Base-by-base conservation (phyloP, 1,140 invertebrate genomes). In the Lithobius niger region DNA sequence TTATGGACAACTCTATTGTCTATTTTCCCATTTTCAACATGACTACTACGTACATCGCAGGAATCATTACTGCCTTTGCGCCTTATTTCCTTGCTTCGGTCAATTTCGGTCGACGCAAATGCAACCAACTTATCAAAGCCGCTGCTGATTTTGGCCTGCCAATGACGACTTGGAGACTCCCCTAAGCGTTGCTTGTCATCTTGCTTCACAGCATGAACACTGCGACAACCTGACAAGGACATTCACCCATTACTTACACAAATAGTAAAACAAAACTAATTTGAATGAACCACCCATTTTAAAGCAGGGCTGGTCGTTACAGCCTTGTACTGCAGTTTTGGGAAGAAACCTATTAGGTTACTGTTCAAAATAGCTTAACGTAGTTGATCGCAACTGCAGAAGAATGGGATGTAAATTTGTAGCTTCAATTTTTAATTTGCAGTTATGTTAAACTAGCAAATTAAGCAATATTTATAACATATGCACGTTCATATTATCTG, bases 81-180 rank as follows among this genome's bases (percentile, higher is more conserved):
- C 66, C 86, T 84, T 15, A 54, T 45, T 52, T 63, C 59, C 44
- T 54, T 57, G 40, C 58, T 61, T 27, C 59, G 54, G 64, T 88
- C 85, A 61, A 89, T 73, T 62, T 88, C 86, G 1, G 84, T 87
- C 2, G 85, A 86, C 4, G 86, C 87, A 67, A 89, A 85, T 24
- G 84, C 86, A 55, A 90, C 83, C 57, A 90, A 73, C 52, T 85
- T 79, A 71, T 92, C 87, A 73, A 91, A 91, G 27, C 86, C 83
- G 62, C 82, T 86, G 64, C 81, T 85, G 62, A 89, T 88, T 59
- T 85, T 81, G 64, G 86, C 83, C 69, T 88, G 84, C 85, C 86
- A 88, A 65, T 87, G 68, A 42, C 62, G 63, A 40, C 47, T 61
- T 18, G 61, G 60, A 10, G 59, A 59, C 6, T 58, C 57, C n/a